Evolutionary conservation across 1,140 invertebrate species (phyloP).

Genomic region (Potamilus streckersoni): DNA sequence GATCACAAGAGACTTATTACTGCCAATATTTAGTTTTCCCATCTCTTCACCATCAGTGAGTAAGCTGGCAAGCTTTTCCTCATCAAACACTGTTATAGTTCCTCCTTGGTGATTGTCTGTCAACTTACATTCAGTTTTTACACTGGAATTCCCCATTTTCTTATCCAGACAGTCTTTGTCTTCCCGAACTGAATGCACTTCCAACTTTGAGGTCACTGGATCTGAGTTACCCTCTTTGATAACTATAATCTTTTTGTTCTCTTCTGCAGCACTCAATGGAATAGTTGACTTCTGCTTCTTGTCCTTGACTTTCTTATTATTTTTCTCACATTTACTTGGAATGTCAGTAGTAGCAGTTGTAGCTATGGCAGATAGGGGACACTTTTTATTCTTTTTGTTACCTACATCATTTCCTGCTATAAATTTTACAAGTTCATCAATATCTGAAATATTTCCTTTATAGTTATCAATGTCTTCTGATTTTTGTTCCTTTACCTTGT

Average conservation of each 20-base stretch:
- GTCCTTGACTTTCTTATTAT: constrained; percentile 48
- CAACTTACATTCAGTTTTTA: too few relatives aligned
- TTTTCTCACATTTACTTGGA: constrained; percentile 39
- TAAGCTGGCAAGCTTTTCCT: too few relatives aligned
- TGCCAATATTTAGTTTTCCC: too few relatives aligned
- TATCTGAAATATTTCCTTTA: constrained; percentile 35
- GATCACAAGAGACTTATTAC: too few relatives aligned
- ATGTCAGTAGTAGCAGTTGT: constrained; percentile 23
- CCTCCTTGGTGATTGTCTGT: too few relatives aligned
- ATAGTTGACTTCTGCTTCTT: constrained; percentile 39
- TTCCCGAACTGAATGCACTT: too few relatives aligned
- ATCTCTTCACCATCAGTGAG: too few relatives aligned
- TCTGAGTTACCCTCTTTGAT: too few relatives aligned
- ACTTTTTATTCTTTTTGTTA: constrained; percentile 37
- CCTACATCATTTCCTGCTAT: constrained; percentile 44
- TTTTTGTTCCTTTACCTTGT: constrained; percentile 31
- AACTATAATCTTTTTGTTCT: constrained; percentile 10
- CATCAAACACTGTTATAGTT: too few relatives aligned
- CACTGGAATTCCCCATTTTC: too few relatives aligned
- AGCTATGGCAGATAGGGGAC: constrained; percentile 25
- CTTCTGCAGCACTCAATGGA: constrained; percentile 16
- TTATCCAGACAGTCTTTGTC: too few relatives aligned
- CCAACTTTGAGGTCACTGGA: too few relatives aligned
- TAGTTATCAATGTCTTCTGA: constrained; percentile 51
- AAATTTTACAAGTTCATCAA: constrained; percentile 52